A percentile compares a stretch with the other conserved stretches of the same genome.
phyloP scores from a whole-genome alignment of 2,888 invertebrate species.

The Trichogramma dendrolimi region DNA sequence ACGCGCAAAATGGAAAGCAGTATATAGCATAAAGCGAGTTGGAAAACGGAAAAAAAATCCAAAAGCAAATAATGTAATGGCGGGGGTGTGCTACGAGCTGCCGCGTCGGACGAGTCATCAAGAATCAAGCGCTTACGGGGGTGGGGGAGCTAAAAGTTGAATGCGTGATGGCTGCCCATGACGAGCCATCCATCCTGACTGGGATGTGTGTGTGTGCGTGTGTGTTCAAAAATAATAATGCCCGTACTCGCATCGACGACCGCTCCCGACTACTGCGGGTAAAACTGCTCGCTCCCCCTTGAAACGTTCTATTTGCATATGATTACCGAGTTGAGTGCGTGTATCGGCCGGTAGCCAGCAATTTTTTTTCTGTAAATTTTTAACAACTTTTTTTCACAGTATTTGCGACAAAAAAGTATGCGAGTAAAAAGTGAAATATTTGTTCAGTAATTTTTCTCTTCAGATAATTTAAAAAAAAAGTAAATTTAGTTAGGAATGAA shows the following conservation, averaged over 20 bases:
- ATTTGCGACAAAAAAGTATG: no score
- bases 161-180: conserved; percentile 37
- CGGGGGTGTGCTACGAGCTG: conserved; percentile 19
- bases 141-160: conserved; percentile 25
- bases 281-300: not conserved
- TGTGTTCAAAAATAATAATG: conserved; percentile 34
- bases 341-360: no score
- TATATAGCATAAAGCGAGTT: conserved; percentile 9
- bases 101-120: not conserved
- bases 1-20: conserved; percentile 19
- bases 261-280: not conserved
- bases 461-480: no score
- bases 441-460: no score
- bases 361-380: no score
- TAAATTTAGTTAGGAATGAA: no score
- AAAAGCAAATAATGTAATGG: conserved; percentile 27
- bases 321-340: no score
- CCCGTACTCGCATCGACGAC: not conserved
- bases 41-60: conserved; percentile 12
- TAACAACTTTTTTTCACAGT: no score
- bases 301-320: no score
- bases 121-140: not conserved
- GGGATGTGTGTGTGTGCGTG: not conserved
- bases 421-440: no score
- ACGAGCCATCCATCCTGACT: conserved; percentile 32